These are phyloP conservation scores for Vireo griseus DNA, from an alignment of 2,797 vertebrate genomes.

Conservation along the genomic window DNA sequence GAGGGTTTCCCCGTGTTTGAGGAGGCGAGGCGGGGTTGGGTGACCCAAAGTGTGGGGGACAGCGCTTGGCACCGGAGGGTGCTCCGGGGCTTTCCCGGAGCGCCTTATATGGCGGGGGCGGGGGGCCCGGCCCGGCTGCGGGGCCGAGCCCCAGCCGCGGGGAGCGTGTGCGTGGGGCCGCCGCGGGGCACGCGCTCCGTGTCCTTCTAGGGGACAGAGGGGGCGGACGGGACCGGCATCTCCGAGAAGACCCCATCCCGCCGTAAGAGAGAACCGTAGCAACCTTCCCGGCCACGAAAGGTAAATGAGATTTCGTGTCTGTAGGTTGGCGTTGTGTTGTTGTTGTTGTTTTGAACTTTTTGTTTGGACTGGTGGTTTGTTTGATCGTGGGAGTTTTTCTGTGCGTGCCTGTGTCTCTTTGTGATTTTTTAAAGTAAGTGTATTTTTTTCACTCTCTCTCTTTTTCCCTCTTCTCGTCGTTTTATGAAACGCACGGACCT, in stretches of 20 bases:
- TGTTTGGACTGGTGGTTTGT: background rate
- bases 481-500: background rate
- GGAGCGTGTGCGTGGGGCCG: background rate
- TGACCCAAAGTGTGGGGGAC: background rate
- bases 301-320: background rate
- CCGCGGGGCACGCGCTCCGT: background rate
- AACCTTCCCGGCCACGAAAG: background rate
- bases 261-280: background rate
- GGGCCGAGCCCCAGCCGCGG: background rate
- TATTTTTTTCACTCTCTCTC: too few relatives aligned
- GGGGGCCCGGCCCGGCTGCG: background rate
- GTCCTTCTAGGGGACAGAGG: background rate
- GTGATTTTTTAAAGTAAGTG: too few relatives aligned
- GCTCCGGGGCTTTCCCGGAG: background rate
- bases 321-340: rapidly evolving
- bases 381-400: background rate
- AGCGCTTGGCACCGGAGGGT: background rate
- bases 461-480: background rate
- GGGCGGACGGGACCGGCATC: background rate
- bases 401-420: too few relatives aligned
- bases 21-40: background rate
- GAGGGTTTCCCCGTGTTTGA: background rate
- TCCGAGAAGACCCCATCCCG: background rate
- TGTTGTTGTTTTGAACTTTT: background rate
- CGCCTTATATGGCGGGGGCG: background rate